Base-by-base conservation (phyloP, 2,888 invertebrate genomes). In the Cataglyphis altisquamis region DNA sequence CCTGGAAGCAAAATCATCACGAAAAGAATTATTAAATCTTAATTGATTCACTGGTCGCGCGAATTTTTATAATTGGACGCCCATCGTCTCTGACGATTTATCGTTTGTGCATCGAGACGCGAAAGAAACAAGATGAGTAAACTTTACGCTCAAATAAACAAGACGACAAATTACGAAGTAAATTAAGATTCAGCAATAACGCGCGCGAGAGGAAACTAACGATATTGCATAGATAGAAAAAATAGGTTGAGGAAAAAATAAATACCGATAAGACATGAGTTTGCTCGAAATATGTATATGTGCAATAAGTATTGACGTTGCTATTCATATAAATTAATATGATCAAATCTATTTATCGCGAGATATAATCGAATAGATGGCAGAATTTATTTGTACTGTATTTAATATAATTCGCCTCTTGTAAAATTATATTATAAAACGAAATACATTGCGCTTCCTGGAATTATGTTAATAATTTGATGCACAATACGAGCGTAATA, bases 11-110 rank as follows among this genome's bases (percentile, higher is more conserved):
- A 52, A 48, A 63, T 21, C 48, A 29, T 57, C 48, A 39, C 41
- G 52, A 80, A 25, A 60, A 21, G 36, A 89, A 86, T 86, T 78
- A 84, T 70, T 74, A 67, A 82, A 75, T 74, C 83, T 77, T 83
- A n/a, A 57, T 62, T 77, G 74, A 73, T 78, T 70, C 15, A 25
- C 36, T n/a, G 25, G 80, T 88, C 82, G 83, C 83, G 85, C 83
- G 83, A 77, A 60, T 88, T 89, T 90, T 90, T 91, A 90, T 92
- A 92, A 93, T 92, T 93, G 92, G 92, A 90, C 83, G 82, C 82
- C 70, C 85, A 41, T 57, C 57, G 32, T 80, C 36, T 39, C n/a
- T 29, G 87, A 82, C 72, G 86, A 91, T 89, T 92, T 87, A 80
- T 92, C 90, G 88, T 90, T 82, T 82, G 82, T 64, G 64, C 77